Evolutionary conservation across 2,113 vertebrate genomes (phyloP).

Genomic region (Megaleporinus macrocephalus): DNA sequence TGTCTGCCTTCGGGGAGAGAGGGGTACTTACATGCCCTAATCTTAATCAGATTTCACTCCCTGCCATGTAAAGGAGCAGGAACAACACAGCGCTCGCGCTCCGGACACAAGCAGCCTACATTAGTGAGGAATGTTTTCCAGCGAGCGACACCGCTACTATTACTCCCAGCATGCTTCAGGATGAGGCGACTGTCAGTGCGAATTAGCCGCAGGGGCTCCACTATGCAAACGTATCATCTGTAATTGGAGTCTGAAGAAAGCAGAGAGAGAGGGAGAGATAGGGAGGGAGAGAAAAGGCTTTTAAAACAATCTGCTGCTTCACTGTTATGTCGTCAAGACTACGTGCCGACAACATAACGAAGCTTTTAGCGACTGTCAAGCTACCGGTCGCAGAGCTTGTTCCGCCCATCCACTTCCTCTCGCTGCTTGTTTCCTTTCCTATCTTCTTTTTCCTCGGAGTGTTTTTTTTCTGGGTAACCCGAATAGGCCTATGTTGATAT

Average conservation of each 20-base stretch:
- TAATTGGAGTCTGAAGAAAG: constrained; percentile 79
- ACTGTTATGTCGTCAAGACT: constrained; percentile 66
- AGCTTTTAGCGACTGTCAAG: constrained; percentile 82
- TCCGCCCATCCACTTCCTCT: constrained; percentile 47
- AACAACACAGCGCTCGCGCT: constrained; percentile 67
- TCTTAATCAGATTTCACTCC: constrained; percentile 79
- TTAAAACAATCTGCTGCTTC: constrained; percentile 74
- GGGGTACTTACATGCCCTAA: constrained; percentile 73
- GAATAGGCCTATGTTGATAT: constrained; percentile 80
- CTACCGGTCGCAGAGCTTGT: constrained; percentile 67
- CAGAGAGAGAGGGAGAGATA: constrained; percentile 34
- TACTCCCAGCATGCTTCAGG: constrained; percentile 80
- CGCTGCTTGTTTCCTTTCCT: constrained; percentile 67
- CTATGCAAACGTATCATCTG: constrained; percentile 77
- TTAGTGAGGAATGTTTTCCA: constrained; percentile 83
- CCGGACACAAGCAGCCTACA: constrained; percentile 77
- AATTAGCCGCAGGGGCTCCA: constrained; percentile 75
- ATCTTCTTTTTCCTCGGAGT: constrained; percentile 55
- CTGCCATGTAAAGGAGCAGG: constrained; percentile 76
- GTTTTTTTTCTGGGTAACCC: constrained; percentile 73
- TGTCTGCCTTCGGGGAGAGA: constrained; percentile 71
- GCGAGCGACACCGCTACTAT: constrained; percentile 77
- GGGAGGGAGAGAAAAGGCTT: constrained; percentile 71
- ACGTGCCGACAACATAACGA: constrained; percentile 82
- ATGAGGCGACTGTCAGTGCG: constrained; percentile 84